Conservation (phyloP, 2,888 invertebrate species). For the Polymixis lichenea region DNA sequence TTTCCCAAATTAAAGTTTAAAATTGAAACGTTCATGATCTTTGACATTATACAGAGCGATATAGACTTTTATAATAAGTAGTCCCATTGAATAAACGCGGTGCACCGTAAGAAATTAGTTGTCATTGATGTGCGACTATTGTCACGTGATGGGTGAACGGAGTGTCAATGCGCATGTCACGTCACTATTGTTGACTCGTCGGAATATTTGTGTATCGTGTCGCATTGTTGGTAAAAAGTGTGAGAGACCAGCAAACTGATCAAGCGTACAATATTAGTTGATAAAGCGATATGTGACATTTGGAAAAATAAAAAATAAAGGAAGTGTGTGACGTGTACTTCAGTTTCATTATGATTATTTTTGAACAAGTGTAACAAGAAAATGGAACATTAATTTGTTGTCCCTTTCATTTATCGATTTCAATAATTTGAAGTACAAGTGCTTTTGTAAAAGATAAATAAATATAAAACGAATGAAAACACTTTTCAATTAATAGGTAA, state of each 20-base stretch:
- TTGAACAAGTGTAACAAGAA: not conserved
- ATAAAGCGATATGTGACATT: slow-evolving; percentile 4
- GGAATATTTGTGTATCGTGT: slow-evolving; percentile 52
- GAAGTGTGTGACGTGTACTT: not conserved
- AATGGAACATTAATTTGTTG: not conserved
- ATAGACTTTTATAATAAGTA: slow-evolving; percentile 69
- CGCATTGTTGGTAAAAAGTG: slow-evolving; percentile 62
- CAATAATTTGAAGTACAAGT: not conserved
- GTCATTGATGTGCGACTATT: slow-evolving; percentile 84
- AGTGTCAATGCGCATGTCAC: slow-evolving; percentile 70
- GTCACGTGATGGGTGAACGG: slow-evolving; percentile 74
- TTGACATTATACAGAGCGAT: slow-evolving; percentile 62
- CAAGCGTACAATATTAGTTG: slow-evolving; percentile 35
- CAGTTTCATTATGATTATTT: not conserved
- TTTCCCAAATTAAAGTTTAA: not conserved
- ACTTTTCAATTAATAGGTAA: not conserved
- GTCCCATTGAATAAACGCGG: slow-evolving; percentile 81
- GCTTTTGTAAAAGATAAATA: not conserved
- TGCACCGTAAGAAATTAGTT: slow-evolving; percentile 88
- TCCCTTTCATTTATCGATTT: not conserved
- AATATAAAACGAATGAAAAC: not conserved
- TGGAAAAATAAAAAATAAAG: not conserved
- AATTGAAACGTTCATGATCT: slow-evolving; percentile 17
- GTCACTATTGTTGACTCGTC: slow-evolving; percentile 44
- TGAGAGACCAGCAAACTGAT: slow-evolving; percentile 50